These are phyloP conservation scores for Trimorus sp. DNA, from an alignment of 2,888 invertebrate genomes.

Conservation along the genomic window DNA sequence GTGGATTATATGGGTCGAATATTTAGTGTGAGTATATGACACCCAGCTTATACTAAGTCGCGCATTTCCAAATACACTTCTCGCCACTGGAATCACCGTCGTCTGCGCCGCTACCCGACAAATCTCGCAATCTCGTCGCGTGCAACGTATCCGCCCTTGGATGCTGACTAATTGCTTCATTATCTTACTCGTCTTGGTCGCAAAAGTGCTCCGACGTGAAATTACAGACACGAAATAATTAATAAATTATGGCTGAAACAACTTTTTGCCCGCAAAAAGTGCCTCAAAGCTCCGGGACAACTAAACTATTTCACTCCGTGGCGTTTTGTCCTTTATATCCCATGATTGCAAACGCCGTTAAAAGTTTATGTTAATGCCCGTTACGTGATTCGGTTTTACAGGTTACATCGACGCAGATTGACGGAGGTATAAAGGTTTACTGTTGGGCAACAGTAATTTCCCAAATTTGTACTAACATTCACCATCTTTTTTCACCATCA, in stretches of 20 bases:
- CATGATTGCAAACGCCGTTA: slow-evolving; percentile 1
- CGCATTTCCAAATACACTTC: slow-evolving; percentile 68
- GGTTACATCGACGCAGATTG: not conserved
- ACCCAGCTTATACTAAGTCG: slow-evolving; percentile 4
- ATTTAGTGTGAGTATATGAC: not conserved
- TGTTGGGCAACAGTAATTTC: too few relatives aligned
- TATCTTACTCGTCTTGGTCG: slow-evolving; percentile 51
- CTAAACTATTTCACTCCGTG: slow-evolving; percentile 33
- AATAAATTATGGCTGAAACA: slow-evolving; percentile 41
- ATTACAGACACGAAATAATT: slow-evolving; percentile 54
- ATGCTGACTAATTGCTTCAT: slow-evolving; percentile 62
- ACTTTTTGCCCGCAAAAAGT: not conserved
- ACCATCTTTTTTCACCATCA: too few relatives aligned
- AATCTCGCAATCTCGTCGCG: slow-evolving; percentile 57
- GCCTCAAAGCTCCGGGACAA: not conserved
- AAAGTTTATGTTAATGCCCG: not conserved
- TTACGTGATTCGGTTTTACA: slow-evolving; percentile 11
- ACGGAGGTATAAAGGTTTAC: too few relatives aligned
- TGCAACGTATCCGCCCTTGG: slow-evolving; percentile 56
- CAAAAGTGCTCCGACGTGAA: slow-evolving; percentile 46
- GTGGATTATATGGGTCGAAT: not conserved
- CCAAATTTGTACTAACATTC: too few relatives aligned
- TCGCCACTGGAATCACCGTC: slow-evolving; percentile 21
- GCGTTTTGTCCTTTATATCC: slow-evolving; percentile 11
- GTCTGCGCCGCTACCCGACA: slow-evolving; percentile 46